Evolutionary conservation across 2,113 vertebrate species (phyloP).

Genomic region (Myotis davidii): DNA sequence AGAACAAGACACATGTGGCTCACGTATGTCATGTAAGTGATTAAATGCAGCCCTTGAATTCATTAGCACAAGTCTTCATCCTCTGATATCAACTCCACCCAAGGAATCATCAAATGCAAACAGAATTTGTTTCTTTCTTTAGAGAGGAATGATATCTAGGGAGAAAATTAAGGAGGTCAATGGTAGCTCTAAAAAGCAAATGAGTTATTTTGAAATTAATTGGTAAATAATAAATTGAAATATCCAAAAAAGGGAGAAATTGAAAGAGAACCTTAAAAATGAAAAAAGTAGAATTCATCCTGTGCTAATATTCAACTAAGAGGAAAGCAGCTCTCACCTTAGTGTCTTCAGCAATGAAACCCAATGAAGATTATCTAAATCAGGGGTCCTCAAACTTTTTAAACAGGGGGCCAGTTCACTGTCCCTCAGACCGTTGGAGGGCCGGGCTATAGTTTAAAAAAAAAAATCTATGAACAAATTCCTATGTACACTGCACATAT

Average conservation of each 20-base stretch:
- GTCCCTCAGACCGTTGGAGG: too few species aligned
- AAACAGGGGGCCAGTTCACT: too few species aligned
- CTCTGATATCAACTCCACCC: neutral
- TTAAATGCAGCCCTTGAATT: conserved; percentile 1
- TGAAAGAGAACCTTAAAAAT: conserved; percentile 27
- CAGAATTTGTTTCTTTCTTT: neutral
- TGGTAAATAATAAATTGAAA: conserved; percentile 35
- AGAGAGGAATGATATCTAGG: neutral
- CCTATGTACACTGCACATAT: too few species aligned
- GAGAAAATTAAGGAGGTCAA: conserved; percentile 1
- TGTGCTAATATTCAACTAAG: conserved; percentile 7
- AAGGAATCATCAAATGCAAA: conserved; percentile 18
- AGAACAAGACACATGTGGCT: neutral
- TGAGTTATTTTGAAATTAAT: conserved; percentile 37
- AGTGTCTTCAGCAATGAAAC: neutral
- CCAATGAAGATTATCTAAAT: neutral
- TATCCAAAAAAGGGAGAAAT: conserved; percentile 6
- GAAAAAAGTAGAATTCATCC: neutral
- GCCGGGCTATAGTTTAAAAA: too few species aligned
- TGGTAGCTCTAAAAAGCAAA: conserved; percentile 29
- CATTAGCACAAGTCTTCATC: conserved; percentile 17
- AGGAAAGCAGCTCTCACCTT: conserved; percentile 12
- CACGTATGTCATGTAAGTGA: neutral
- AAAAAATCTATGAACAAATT: too few species aligned
- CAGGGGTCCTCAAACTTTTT: too few species aligned